Conservation (phyloP, 2,113 vertebrate species). For the Manacus vitellinus region DNA sequence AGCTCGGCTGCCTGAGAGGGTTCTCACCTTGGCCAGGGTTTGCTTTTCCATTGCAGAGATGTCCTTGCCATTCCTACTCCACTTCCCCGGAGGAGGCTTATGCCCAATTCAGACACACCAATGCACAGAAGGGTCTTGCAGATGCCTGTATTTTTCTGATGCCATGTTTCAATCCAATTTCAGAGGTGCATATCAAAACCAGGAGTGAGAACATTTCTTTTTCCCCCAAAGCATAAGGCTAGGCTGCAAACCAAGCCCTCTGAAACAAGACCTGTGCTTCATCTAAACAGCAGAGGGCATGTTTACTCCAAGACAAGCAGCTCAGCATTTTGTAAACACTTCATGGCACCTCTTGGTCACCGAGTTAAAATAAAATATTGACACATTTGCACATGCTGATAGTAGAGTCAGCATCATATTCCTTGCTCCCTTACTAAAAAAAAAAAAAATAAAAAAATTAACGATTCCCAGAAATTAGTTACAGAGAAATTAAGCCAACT, state of each 20-base stretch:
- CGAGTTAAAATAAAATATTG: neutral
- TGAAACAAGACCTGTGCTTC: neutral
- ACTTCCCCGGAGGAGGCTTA: neutral
- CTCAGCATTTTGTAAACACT: neutral
- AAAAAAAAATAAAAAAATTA: too few relatives aligned
- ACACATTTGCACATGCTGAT: neutral
- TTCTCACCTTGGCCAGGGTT: neutral
- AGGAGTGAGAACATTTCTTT: neutral
- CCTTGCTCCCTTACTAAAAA: neutral
- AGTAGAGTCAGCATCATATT: neutral
- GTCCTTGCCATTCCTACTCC: neutral
- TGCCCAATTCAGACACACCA: neutral
- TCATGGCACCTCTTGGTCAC: neutral
- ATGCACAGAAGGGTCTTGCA: neutral
- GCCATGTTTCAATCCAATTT: neutral
- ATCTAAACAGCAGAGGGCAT: conserved; percentile 70
- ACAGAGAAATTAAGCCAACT: neutral
- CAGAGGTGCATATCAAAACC: neutral
- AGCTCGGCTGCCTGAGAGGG: neutral
- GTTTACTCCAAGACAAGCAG: neutral
- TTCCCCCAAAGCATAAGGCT: neutral
- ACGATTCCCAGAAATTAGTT: neutral
- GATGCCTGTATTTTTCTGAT: neutral
- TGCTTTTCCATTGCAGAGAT: neutral
- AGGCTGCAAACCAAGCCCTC: neutral